Percentiles rank a stretch among this genome's conserved stretches.
phyloP scores from a whole-genome alignment of 2,797 vertebrate genomes.

The Eidolon dupreanum region DNA sequence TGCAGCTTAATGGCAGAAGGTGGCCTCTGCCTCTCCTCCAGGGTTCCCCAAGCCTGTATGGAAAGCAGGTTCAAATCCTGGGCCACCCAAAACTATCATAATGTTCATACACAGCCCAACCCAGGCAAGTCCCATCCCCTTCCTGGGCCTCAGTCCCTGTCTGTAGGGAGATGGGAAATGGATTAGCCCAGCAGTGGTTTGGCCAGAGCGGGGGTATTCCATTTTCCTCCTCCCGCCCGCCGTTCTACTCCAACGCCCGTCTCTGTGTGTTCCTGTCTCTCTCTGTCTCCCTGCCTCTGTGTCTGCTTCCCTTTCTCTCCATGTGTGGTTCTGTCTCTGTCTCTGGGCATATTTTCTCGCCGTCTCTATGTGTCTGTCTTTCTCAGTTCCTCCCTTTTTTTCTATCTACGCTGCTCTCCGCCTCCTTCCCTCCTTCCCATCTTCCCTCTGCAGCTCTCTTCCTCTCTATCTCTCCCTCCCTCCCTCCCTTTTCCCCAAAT shows the following conservation, averaged over 20 bases:
- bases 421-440: background rate
- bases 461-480: background rate
- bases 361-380: background rate
- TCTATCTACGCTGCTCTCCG: background rate
- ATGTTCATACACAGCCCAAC: background rate
- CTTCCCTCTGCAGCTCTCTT: background rate
- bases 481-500: background rate
- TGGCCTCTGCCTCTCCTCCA: background rate
- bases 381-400: background rate
- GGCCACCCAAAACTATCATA: background rate
- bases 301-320: background rate
- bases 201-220: background rate
- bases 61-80: background rate
- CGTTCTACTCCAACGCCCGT: accelerated
- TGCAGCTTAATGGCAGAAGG: background rate
- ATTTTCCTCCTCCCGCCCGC: background rate
- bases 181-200: background rate
- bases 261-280: accelerated
- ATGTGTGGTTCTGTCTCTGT: background rate
- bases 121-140: background rate
- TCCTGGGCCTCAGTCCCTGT: background rate
- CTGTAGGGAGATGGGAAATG: background rate
- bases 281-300: background rate
- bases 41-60: background rate
- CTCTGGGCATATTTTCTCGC: background rate